phyloP scores from a whole-genome alignment of 2,797 vertebrate species.

The Manis javanica region DNA sequence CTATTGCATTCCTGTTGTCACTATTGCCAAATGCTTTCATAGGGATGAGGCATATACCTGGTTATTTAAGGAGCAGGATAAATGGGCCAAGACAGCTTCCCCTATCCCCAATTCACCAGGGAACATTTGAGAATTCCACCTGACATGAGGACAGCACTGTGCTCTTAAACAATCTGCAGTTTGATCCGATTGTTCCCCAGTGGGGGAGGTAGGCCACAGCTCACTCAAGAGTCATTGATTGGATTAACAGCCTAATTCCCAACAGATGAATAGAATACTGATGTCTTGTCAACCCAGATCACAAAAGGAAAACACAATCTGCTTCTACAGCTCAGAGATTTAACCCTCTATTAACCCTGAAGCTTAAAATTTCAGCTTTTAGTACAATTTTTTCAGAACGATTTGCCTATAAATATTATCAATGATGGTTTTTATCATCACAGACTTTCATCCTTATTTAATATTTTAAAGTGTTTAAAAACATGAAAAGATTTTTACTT shows the following conservation, averaged over 20 bases:
- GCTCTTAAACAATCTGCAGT: conserved; percentile 92
- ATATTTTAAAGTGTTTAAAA: conserved; percentile 40
- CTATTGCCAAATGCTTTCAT: conserved; percentile 84
- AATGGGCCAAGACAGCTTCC: conserved; percentile 89
- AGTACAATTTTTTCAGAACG: conserved; percentile 42
- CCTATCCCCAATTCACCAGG: conserved; percentile 89
- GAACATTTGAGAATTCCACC: conserved; percentile 90
- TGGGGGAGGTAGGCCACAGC: conserved; percentile 94
- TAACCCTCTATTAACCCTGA: conserved; percentile 83
- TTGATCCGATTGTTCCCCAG: conserved; percentile 94
- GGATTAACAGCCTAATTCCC: conserved; percentile 99
- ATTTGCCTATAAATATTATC: conserved; percentile 7
- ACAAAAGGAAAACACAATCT: conserved; percentile 91
- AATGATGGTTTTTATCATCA: conserved; percentile 19
- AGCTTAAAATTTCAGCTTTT: not conserved
- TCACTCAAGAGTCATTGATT: conserved; percentile 95
- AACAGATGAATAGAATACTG: conserved; percentile 95
- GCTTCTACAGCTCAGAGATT: conserved; percentile 87
- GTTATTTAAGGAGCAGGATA: conserved; percentile 89
- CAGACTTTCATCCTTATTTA: not conserved
- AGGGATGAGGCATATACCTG: conserved; percentile 87
- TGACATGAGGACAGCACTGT: conserved; percentile 88
- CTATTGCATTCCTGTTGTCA: conserved; percentile 75
- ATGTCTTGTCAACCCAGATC: conserved; percentile 94
- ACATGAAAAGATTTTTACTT: conserved; percentile 25